Conservation (phyloP, 1,140 invertebrate genomes). For the Babylonia areolata region DNA sequence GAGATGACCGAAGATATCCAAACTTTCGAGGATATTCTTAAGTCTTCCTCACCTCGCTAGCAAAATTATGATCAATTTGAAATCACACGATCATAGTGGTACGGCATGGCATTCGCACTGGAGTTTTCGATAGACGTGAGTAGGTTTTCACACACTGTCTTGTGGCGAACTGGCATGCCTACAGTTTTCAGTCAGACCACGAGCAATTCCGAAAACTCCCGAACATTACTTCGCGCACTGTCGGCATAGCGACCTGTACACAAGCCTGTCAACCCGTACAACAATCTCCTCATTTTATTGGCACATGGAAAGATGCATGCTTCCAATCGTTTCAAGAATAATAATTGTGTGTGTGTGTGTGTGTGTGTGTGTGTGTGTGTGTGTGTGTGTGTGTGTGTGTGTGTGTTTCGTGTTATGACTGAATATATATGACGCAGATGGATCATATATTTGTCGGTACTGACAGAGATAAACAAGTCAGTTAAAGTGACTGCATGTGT, state of each 20-base stretch:
- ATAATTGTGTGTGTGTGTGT: neutral
- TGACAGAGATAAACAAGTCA: too few species aligned
- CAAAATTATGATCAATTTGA: neutral
- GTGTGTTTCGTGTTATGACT: too few species aligned
- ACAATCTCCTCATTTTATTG: too few species aligned
- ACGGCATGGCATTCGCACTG: neutral
- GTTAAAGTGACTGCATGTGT: too few species aligned
- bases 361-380: conserved; percentile 11
- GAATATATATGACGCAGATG: too few species aligned
- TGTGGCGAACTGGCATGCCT: neutral
- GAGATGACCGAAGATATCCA: neutral
- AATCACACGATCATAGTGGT: neutral
- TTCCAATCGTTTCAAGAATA: too few species aligned
- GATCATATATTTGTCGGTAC: too few species aligned
- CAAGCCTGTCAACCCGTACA: neutral
- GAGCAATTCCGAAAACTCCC: neutral
- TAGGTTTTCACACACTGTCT: neutral
- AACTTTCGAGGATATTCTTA: neutral
- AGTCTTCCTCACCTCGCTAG: neutral
- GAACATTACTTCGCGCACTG: neutral
- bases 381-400: conserved; percentile 11
- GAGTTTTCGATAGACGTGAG: neutral
- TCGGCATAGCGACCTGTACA: conserved; percentile 25
- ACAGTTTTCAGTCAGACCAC: conserved; percentile 2
- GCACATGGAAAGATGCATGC: too few species aligned